Base-by-base conservation (phyloP, 2,113 vertebrate genomes). In the Mirounga angustirostris region DNA sequence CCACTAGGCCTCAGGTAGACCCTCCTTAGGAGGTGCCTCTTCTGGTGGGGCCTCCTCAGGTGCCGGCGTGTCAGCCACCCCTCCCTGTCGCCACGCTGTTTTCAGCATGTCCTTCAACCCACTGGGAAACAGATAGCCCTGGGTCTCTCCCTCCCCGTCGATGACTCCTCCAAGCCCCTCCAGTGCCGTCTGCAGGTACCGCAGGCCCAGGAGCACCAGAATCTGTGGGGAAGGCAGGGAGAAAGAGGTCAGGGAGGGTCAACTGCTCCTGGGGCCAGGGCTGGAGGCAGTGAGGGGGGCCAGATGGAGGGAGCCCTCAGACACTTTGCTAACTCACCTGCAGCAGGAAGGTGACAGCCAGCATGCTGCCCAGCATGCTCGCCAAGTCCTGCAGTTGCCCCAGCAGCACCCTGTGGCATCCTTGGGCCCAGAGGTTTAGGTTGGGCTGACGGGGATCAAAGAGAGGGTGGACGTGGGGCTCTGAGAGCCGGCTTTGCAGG, bases 141-240 rank as follows among this genome's bases (percentile, higher is more conserved):
- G 99, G 7, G 99, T 98, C 79, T 99, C 99, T 22, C 98, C 98
- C 73, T 99, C 99, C 15, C 98, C 97, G 91, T 99, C 92, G 83
- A 99, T 99, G 87, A 98, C 96, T 50, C 98, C 98, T 95, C 98
- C 98, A 12, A 99, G 98, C 26, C 97, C 99, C 88, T 99, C 99
- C 98, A 99, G 99, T 0, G 99, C 98, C 0, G 99, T 99, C 93
- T 99, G 99, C 93, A 99, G 98, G 97, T 99, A 99, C 11, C 99
- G 98, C 92, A 99, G 98, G 96, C 99, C 99, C 79, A 99, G 61
- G 13, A 99, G 97, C 97, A 99, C 98, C 1, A 98, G 97, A 43
- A 98, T 88, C 99, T 99, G 94, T 82, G 88, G 87, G 96, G 59
- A 94, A 80, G 95, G 81, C 69, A 59, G 82, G n/a, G 46, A 52